Evolutionary conservation across 2,888 invertebrate species (phyloP), one percentile per base, ranked within the genome.

Genomic region (Cheilosia pagana): DNA sequence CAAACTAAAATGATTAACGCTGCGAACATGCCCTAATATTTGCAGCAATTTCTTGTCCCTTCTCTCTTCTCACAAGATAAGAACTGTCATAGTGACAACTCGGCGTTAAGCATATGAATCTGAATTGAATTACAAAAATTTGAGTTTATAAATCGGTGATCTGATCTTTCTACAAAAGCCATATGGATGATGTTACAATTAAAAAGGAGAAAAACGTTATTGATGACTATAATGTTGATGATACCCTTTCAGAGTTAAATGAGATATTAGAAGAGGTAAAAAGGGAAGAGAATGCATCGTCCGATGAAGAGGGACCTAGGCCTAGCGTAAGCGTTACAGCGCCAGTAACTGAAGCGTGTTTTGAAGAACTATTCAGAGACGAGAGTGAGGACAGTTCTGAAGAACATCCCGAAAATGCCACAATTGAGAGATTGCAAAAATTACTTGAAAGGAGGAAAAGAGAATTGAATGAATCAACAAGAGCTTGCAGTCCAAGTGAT

Each of bases 181-280:
- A 25, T 21, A 81, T 81, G 81, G 41, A 16, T n/a, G 65, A 76
- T 28, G 8, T 31, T 12, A n/a, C 12, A 12, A 28, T 81, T 1
- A 77, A 82, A 60, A 7, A 19, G 16, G 81, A 82, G 67, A 45
- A 57, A n/a, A 6, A 0, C 28, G 2, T 5, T 0, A 59, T 41
- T 1, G 53, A 67, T 8, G 21, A 52, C 12, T 16, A 21, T 35
- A 10, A 35, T 21, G 19, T 31, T 12, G 28, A 60, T 6, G 53
- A 31, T 23, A 31, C 35, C 0, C n/a, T 68, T 23, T 25, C 48
- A 8, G 75, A 60, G 14, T 12, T 83, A 0, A 59, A 62, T 3
- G 31, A 62, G 7, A 39, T 85, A 0, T 48, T 85, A 31, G 48
- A 79, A 25, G 70, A 65, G 2, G 70, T 85, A 0, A 74, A 81